Evolutionary conservation across 2,113 vertebrate genomes (phyloP), one percentile per base, ranked within the genome.

Genomic region (Meles meles): DNA sequence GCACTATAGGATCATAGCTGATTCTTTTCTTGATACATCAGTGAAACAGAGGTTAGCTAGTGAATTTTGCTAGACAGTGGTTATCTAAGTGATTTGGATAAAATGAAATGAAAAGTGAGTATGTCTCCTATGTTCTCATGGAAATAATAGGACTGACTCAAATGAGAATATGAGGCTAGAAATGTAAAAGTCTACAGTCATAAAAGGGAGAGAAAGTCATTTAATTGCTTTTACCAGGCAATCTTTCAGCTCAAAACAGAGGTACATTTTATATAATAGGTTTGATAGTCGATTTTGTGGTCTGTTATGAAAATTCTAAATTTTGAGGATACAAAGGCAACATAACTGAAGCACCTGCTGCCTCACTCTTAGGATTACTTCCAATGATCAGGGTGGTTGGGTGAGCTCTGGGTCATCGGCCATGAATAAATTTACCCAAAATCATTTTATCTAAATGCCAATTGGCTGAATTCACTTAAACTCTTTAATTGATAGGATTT

Each of bases 351-450:
- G 87, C 13, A 83, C 57, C 42, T 93, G 42, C 39, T 52, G 65
- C 7, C 34, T 95, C 71, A 91, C 85, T 79, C 44, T 80, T 82
- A 80, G 49, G 37, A 87, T 94, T 90, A 87, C 89, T 47, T 81
- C 57, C 67, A 17, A 11, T 95, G 27, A 96, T 80, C 39, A 81
- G 47, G 52, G 34, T 86, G 42, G 47, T 55, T 86, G 94, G 42
- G 42, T 29, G 31, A 95, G 59, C 52, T 90, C 90, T 83, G 59
- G 15, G 27, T 86, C 57, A 94, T 0, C 27, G 21, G 37, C 49
- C 61, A 92, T 95, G 93, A 92, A 14, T 34, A 94, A 94, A 86
- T 86, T 89, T 76, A 88, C 42, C 79, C 88, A 85, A 97, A 89
- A 76, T 86, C 42, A 90, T 79, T 94, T 55, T 85, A 83, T 57